Conservation (phyloP, 2,797 vertebrate species). For the Pangasius sanitwongsei region DNA sequence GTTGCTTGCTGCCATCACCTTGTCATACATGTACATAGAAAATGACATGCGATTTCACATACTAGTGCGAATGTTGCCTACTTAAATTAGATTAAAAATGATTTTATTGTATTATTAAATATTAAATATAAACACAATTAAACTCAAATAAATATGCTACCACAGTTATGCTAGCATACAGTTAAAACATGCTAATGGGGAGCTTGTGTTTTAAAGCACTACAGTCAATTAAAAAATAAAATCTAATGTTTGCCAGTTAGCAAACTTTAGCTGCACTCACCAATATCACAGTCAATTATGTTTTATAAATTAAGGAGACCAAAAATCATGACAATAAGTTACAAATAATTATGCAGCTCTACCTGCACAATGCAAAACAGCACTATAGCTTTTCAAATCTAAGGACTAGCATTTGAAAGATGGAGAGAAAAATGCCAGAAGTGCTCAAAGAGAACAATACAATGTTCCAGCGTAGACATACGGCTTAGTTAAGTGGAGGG, state of each 20-base stretch:
- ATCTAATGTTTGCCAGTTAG: neutral
- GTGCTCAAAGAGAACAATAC: slow-evolving; percentile 33
- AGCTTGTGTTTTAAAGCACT: slow-evolving; percentile 11
- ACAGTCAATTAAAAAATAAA: neutral
- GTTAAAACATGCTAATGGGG: neutral
- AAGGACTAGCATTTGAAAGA: slow-evolving; percentile 9
- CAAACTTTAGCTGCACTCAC: neutral
- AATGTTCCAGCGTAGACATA: neutral
- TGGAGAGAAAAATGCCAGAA: slow-evolving; percentile 38
- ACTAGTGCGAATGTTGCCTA: neutral
- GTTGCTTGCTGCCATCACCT: neutral
- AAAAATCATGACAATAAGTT: neutral
- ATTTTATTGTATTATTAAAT: neutral
- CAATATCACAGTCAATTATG: neutral
- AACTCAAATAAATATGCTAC: neutral
- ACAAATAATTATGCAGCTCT: neutral
- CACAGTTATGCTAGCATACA: neutral
- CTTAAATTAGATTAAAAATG: neutral
- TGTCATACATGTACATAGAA: neutral
- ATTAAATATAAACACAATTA: neutral
- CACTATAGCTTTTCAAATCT: neutral
- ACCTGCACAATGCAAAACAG: neutral
- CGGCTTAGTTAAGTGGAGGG: slow-evolving; percentile 43
- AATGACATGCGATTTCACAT: no score
- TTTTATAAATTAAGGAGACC: neutral